Evolutionary conservation across 2,888 invertebrate genomes (phyloP).

Genomic region (Drosophila kambysellisi): DNA sequence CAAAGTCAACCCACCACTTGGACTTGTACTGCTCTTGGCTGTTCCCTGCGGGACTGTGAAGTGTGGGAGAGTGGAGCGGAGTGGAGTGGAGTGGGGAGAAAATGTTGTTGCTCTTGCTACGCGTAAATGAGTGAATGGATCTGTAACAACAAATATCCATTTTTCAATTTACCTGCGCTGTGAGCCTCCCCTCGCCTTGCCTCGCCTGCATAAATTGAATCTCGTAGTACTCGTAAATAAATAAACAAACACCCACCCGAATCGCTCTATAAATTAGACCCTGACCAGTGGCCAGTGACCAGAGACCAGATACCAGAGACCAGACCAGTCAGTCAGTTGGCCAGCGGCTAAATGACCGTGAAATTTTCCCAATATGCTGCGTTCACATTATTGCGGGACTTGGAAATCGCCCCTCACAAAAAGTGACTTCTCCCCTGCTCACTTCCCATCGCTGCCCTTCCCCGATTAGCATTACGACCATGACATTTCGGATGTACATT

Average conservation of each 20-base stretch:
- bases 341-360: slow-evolving; percentile 75
- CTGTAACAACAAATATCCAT: slow-evolving; percentile 75
- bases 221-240: slow-evolving; percentile 46
- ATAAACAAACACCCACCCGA: slow-evolving; percentile 73
- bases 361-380: slow-evolving; percentile 78
- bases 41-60: slow-evolving; percentile 9
- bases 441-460: slow-evolving; percentile 8
- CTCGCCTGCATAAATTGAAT: slow-evolving; percentile 66
- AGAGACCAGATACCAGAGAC: slow-evolving; percentile 63
- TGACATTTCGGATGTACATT: slow-evolving; percentile 22
- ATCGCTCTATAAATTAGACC: slow-evolving; percentile 74
- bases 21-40: not conserved
- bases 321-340: slow-evolving; percentile 52
- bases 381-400: slow-evolving; percentile 56
- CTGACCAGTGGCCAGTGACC: slow-evolving; percentile 64
- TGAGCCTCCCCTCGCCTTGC: not conserved
- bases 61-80: not conserved
- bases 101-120: slow-evolving; percentile 26
- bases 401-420: not conserved
- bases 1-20: slow-evolving; percentile 65
- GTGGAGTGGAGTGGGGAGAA: not conserved
- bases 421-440: slow-evolving; percentile 1
- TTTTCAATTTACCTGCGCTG: slow-evolving; percentile 71
- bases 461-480: slow-evolving; percentile 53
- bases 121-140: slow-evolving; percentile 62